A percentile compares a stretch with the other conserved stretches of the same genome.
Conservation (phyloP, 2,797 vertebrate species). For the Diglossa cyanea region DNA sequence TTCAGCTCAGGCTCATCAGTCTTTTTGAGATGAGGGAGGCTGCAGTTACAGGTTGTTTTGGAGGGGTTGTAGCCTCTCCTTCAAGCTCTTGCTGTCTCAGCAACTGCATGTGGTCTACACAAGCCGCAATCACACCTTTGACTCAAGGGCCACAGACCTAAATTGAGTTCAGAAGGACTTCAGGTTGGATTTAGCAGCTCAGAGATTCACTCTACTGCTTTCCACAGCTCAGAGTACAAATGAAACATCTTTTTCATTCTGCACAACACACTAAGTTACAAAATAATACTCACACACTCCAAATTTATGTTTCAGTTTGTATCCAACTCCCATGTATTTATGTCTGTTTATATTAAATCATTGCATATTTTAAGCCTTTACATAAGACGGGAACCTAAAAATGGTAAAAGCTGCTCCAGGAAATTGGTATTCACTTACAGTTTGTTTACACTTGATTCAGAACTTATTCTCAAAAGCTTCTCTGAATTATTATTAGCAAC, state of each 20-base stretch:
- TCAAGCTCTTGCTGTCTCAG: neutral
- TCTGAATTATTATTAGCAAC: neutral
- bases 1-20: neutral
- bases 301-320: neutral
- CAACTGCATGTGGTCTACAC: neutral
- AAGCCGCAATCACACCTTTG: neutral
- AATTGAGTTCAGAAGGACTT: neutral
- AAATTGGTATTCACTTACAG: neutral
- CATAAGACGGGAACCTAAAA: neutral
- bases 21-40: neutral
- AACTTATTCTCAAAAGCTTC: neutral
- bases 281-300: neutral
- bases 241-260: neutral
- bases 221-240: neutral
- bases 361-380: neutral
- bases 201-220: neutral
- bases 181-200: neutral
- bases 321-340: neutral
- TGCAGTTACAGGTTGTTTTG: neutral
- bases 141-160: neutral
- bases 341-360: neutral
- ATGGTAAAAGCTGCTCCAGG: neutral
- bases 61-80: neutral
- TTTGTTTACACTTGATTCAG: neutral
- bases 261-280: neutral